phyloP scores from a whole-genome alignment of 2,113 vertebrate genomes.

The Dunckerocampus dactyliophorus region DNA sequence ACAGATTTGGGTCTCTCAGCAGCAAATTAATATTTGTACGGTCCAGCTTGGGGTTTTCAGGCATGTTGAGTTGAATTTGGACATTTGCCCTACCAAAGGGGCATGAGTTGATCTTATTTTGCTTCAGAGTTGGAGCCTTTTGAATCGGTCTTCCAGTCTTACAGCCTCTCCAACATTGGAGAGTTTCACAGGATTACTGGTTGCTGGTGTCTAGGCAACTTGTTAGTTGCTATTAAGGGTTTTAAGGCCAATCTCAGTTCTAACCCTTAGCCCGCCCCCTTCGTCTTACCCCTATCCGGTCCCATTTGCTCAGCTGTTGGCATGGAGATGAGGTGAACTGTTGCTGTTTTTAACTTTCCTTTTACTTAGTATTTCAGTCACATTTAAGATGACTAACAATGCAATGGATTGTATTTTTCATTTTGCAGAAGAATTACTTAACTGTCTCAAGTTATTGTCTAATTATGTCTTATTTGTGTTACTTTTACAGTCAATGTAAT shows the following conservation, averaged over 20 bases:
- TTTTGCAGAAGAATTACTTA: not conserved
- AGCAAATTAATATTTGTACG: constrained; percentile 37
- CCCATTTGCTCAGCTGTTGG: constrained; percentile 37
- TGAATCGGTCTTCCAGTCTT: constrained; percentile 41
- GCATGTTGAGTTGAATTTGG: constrained; percentile 13
- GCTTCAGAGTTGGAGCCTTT: constrained; percentile 19
- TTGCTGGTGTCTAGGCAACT: constrained; percentile 50
- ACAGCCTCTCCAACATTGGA: constrained; percentile 39
- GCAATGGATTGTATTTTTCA: not conserved
- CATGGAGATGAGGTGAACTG: constrained; percentile 42
- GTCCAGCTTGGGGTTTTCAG: constrained; percentile 17
- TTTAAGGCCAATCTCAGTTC: constrained; percentile 6
- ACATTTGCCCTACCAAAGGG: constrained; percentile 9
- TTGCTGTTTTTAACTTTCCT: not conserved
- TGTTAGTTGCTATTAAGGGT: constrained; percentile 11
- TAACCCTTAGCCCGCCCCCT: no score
- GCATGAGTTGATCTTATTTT: constrained; percentile 32
- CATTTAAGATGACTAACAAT: not conserved
- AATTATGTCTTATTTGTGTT: not conserved
- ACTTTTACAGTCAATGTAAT: constrained; percentile 81
- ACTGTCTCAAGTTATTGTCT: not conserved
- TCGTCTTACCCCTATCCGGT: no score
- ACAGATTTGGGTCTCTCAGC: constrained; percentile 9
- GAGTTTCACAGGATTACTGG: constrained; percentile 29
- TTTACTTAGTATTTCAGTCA: not conserved